Percentiles rank a stretch among this genome's conserved stretches.
phyloP scores from a whole-genome alignment of 2,113 vertebrate genomes.

The Eulemur rufifrons region DNA sequence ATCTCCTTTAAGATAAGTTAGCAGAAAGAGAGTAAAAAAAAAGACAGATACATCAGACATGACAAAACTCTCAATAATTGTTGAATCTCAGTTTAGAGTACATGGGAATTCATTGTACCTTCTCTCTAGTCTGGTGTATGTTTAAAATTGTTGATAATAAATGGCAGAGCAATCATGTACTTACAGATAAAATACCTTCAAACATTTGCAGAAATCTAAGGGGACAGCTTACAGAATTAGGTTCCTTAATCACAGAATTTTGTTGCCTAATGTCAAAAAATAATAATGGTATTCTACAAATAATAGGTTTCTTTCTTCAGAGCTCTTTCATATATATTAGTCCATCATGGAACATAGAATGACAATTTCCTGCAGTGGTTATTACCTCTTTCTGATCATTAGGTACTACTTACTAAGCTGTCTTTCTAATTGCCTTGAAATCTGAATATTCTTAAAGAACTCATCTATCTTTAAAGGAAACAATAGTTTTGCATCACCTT shows the following conservation, averaged over 20 bases:
- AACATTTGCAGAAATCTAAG: constrained; percentile 42
- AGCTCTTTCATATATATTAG: neutral
- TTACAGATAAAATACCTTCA: neutral
- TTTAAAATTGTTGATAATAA: constrained; percentile 13
- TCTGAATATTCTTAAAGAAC: neutral
- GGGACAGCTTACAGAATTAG: neutral
- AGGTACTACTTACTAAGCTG: neutral
- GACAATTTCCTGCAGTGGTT: neutral
- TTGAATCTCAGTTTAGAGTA: neutral
- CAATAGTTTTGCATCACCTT: neutral
- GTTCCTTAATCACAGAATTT: constrained; percentile 39
- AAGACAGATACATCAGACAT: neutral
- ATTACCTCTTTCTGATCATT: neutral
- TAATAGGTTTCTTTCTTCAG: constrained; percentile 3
- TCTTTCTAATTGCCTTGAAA: constrained; percentile 32
- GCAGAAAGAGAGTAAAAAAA: neutral
- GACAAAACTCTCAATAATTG: neutral
- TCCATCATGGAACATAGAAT: neutral
- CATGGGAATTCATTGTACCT: neutral
- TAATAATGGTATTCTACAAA: neutral
- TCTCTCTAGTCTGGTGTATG: neutral
- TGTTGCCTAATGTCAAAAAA: constrained; percentile 3
- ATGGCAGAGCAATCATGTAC: neutral
- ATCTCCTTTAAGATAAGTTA: neutral
- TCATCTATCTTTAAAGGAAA: constrained; percentile 33